Base-by-base conservation (phyloP, 2,797 vertebrate species). In the Sparidentex hasta region DNA sequence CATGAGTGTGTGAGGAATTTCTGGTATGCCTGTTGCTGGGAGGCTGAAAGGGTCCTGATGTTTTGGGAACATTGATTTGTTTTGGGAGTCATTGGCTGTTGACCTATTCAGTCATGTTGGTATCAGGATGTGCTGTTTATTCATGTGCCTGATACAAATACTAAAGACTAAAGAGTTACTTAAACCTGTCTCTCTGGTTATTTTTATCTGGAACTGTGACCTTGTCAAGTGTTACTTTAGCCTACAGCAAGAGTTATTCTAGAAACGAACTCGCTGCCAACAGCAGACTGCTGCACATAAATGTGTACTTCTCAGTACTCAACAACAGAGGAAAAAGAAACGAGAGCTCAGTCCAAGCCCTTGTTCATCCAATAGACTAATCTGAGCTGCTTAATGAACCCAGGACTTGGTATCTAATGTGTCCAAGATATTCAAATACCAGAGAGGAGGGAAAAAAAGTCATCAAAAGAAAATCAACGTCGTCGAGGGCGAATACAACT, bases 391-490 rank as follows among this genome's bases (percentile, higher is more conserved):
- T 69, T 70, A 77, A 80, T 79, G 61, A 68, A 75, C 50, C 68
- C 71, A 48, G 11, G 33, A n/a, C 48, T 29, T 33, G 38, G 43
- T 48, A 65, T 84, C 80, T 82, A 88, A 74, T 87, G 75, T 62
- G 58, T 68, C 57, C 20, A 20, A 43, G 20, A 62, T 46, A 71
- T 50, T 74, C 56, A 64, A 81, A 81, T 48, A 59, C 61, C 38
- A 41, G 51, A 65, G 58, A 46, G 23, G n/a, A 65, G 25, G 69
- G 69, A 86, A 73, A 86, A 69, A 63, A 64, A 86, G 74, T 80
- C 78, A 90, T 88, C 74, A 83, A 80, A 77, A 81, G 66, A 84
- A 90, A 88, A 88, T 82, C 81, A 84, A 85, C 77, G 71, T 75
- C 0, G 11, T 29, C 68, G 51, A 77, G 71, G 66, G 75, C 65